phyloP scores from a whole-genome alignment of 2,113 vertebrate species.

The Dissostichus mawsoni region DNA sequence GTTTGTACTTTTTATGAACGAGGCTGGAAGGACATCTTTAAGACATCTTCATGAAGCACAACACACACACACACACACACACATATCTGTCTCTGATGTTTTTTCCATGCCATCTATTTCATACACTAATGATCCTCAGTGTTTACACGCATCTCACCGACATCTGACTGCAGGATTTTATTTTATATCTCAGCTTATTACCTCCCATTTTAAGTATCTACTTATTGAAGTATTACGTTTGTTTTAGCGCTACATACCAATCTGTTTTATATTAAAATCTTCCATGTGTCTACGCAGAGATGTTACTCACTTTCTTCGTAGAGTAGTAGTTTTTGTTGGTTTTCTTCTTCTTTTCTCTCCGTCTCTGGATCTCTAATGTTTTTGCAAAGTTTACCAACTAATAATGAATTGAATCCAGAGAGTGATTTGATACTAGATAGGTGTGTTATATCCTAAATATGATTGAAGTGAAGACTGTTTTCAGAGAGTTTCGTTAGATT shows the following conservation, averaged over 20 bases:
- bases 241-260: neutral
- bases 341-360: neutral
- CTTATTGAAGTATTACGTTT: constrained; percentile 14
- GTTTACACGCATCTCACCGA: constrained; percentile 48
- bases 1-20: constrained; percentile 58
- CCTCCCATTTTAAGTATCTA: constrained; percentile 5
- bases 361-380: neutral
- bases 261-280: no score
- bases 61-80: no score
- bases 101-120: constrained; percentile 70
- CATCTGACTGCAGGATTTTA: constrained; percentile 53
- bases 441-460: neutral
- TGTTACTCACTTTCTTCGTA: constrained; percentile 67
- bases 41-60: constrained; percentile 15
- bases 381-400: neutral
- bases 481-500: no score
- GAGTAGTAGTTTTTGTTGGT: constrained; percentile 4
- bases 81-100: no score
- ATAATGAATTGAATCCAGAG: constrained; percentile 4
- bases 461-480: neutral
- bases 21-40: constrained; percentile 12
- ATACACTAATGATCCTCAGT: constrained; percentile 59
- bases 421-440: neutral
- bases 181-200: constrained; percentile 54
- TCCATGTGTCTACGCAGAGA: constrained; percentile 49